phyloP scores from a whole-genome alignment of 1,140 invertebrate genomes.

The Conopomorpha cramerella region DNA sequence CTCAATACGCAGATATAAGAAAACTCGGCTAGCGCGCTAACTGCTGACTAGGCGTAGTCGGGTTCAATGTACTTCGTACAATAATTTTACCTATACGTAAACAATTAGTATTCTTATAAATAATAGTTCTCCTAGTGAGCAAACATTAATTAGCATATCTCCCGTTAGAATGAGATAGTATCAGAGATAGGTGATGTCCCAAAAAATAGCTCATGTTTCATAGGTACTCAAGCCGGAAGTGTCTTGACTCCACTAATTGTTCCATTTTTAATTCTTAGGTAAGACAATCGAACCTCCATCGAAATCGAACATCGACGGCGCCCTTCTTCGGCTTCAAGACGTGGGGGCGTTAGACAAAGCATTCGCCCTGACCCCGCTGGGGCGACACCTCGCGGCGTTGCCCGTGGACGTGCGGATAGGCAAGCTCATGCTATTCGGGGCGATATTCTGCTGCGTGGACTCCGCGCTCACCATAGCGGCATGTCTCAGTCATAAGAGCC shows the following conservation, averaged over 20 bases:
- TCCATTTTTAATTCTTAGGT: slow-evolving; percentile 29
- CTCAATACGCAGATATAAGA: too few species aligned
- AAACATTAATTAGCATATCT: too few species aligned
- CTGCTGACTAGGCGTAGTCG: too few species aligned
- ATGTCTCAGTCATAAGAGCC: slow-evolving; percentile 83
- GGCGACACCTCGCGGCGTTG: slow-evolving; percentile 84
- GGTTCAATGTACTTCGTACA: too few species aligned
- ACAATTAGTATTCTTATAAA: too few species aligned
- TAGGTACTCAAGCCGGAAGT: too few species aligned
- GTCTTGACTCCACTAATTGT: background rate
- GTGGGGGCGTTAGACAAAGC: slow-evolving; percentile 85
- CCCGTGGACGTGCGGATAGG: slow-evolving; percentile 90
- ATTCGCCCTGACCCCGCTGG: slow-evolving; percentile 83
- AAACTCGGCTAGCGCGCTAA: too few species aligned
- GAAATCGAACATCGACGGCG: slow-evolving; percentile 74
- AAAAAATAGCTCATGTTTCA: too few species aligned
- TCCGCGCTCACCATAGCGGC: slow-evolving; percentile 93
- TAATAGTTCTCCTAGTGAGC: too few species aligned
- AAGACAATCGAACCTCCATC: slow-evolving; percentile 82
- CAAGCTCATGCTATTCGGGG: slow-evolving; percentile 88
- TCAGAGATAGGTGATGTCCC: too few species aligned
- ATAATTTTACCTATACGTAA: too few species aligned
- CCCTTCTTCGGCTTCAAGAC: slow-evolving; percentile 76
- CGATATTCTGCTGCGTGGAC: slow-evolving; percentile 92
- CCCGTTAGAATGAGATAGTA: too few species aligned